Evolutionary conservation across 1,140 invertebrate genomes (phyloP), one percentile per base, ranked within the genome.

Genomic region (Drepana arcuata): DNA sequence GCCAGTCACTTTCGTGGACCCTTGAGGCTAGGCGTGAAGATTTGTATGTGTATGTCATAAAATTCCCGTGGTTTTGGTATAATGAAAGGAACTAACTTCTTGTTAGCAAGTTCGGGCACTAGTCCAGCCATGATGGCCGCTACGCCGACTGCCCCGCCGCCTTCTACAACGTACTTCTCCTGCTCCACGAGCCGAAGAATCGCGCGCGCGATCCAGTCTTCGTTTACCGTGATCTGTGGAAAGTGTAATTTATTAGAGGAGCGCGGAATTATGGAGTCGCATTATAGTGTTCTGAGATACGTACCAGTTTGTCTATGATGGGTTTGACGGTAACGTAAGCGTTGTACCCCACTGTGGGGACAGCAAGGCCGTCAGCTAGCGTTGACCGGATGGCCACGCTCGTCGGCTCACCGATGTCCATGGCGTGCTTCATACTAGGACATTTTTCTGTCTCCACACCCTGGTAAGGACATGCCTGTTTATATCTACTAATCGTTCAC

Each of bases 121-220:
- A 93, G 86, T 5, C 93, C 93, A 1, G 92, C 88, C 35, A 97
- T 84, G 59, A 97, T 90, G 2, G 95, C 95, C 0, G 95, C 95
- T 2, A 98, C 75, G 1, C 93, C 94, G 7, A 90, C 88, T 0
- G 95, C 96, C 0, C 95, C 96, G 1, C 94, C 95, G 0, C 94
- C 96, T 77, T 98, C 96, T 1, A 97, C 94, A 1, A 98, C 94
- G 48, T 92, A 93, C 71, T 98, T 97, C 73, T 97, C 95, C 38
- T 91, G 86, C 77, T 98, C 95, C 2, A 96, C 88, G 27, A 97
- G 73, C 11, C 93, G 86, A 18, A 97, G 73, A 44, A 98, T 97
- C 2, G 95, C 89, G 45, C 96, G 88, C 0, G 96, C 95, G 27
- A 98, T 95, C 88, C 90, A 93, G 70, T 93, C 91, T 67, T 94